phyloP scores from a whole-genome alignment of 2,113 vertebrate species.

The Hypanus sabinus region DNA sequence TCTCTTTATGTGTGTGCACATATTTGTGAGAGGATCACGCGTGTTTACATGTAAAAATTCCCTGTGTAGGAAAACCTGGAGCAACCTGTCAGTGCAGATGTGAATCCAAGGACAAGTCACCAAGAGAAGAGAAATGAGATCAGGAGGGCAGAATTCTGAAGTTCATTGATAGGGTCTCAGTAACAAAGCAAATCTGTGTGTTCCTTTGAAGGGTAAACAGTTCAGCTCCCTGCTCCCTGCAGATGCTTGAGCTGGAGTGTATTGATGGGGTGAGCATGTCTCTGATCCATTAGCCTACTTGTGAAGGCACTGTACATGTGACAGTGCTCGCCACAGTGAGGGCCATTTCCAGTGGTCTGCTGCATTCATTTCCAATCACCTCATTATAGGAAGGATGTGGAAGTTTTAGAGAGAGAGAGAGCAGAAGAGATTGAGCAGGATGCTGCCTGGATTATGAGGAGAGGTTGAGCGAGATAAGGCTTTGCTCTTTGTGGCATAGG shows the following conservation, averaged over 20 bases:
- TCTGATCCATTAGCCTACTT: background rate
- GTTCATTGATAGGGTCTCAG: background rate
- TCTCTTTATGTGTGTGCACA: too few relatives aligned
- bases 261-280: background rate
- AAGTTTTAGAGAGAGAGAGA: too few relatives aligned
- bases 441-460: too few relatives aligned
- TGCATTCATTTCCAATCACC: too few relatives aligned
- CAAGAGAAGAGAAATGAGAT: background rate
- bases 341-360: too few relatives aligned
- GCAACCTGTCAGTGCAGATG: background rate
- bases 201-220: background rate
- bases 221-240: background rate
- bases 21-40: background rate
- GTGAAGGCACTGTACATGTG: too few relatives aligned
- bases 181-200: background rate
- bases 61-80: background rate
- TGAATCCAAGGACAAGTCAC: background rate
- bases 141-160: background rate
- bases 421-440: too few relatives aligned
- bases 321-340: too few relatives aligned
- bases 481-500: too few relatives aligned
- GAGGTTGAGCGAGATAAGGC: too few relatives aligned
- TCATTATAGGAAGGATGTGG: too few relatives aligned
- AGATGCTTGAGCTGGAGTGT: background rate
- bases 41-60: background rate